phyloP scores from a whole-genome alignment of 2,797 vertebrate genomes.

The Enteromius trimaculatus region DNA sequence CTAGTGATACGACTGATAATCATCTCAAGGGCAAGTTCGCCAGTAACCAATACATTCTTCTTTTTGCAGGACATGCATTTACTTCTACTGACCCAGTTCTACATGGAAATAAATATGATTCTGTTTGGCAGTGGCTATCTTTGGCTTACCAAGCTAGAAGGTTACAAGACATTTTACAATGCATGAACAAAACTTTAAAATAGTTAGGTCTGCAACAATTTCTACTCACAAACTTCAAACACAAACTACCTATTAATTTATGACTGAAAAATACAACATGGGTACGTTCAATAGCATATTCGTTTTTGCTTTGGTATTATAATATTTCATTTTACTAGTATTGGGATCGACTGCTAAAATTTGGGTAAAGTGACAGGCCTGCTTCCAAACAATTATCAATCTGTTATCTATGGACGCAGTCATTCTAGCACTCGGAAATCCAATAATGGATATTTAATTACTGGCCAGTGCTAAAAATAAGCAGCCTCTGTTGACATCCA shows the following conservation, averaged over 20 bases:
- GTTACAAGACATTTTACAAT: constrained; percentile 2
- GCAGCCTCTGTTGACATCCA: not conserved
- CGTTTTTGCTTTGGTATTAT: not conserved
- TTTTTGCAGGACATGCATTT: not conserved
- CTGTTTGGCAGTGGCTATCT: not conserved
- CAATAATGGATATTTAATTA: constrained; percentile 9
- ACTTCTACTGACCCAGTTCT: constrained; percentile 12
- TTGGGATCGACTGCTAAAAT: not conserved
- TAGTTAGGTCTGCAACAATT: not conserved
- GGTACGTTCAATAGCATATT: not conserved
- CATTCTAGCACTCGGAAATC: constrained; percentile 30
- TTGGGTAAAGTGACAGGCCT: not conserved
- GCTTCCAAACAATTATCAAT: not conserved
- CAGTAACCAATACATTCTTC: not conserved
- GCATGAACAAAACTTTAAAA: constrained; percentile 2
- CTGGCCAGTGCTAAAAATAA: constrained; percentile 39
- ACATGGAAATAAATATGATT: constrained; percentile 24
- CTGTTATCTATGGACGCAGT: not conserved
- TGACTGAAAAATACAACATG: not conserved
- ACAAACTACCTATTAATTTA: not conserved
- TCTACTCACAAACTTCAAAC: not conserved
- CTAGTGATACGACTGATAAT: constrained; percentile 25
- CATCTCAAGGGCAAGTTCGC: not conserved
- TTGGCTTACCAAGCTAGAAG: not conserved
- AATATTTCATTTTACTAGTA: not conserved